These are phyloP conservation scores for Aporophyla lueneburgensis DNA, from an alignment of 2,888 invertebrate genomes.

Conservation along the genomic window DNA sequence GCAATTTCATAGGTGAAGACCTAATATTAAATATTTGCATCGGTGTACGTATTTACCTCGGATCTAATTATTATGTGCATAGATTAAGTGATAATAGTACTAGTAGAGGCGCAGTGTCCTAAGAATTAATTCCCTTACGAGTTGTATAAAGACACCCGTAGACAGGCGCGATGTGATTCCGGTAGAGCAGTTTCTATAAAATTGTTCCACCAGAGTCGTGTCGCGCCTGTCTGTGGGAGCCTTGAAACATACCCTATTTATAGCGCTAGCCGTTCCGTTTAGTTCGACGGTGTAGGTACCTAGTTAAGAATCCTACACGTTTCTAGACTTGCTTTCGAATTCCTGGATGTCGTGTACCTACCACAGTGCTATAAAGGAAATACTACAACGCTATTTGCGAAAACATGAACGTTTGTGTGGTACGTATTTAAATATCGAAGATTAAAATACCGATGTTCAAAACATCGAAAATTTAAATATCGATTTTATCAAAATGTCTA, in stretches of 20 bases:
- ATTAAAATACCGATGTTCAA: no score
- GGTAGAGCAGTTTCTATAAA: not conserved
- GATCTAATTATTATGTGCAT: conserved; percentile 65
- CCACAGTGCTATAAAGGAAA: conserved; percentile 21
- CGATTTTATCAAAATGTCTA: no score
- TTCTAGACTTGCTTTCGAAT: conserved; percentile 46
- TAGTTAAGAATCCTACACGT: conserved; percentile 42
- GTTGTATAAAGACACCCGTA: conserved; percentile 7
- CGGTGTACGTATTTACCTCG: conserved; percentile 41
- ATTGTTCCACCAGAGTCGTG: not conserved
- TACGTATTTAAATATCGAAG: no score
- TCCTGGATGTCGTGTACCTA: conserved; percentile 17
- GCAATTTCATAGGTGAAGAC: no score
- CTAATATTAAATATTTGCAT: no score
- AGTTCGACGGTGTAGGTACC: conserved; percentile 17
- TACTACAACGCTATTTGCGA: conserved; percentile 28
- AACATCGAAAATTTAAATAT: no score
- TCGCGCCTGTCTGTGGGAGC: not conserved
- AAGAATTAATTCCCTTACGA: conserved; percentile 58
- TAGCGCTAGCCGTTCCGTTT: conserved; percentile 29
- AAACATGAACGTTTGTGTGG: conserved; percentile 33
- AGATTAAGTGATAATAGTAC: conserved; percentile 52
- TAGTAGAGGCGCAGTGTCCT: conserved; percentile 39
- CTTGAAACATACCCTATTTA: conserved; percentile 50
- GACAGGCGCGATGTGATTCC: not conserved